Evolutionary conservation across 2,113 vertebrate species (phyloP).

Genomic region (Channa maculata): DNA sequence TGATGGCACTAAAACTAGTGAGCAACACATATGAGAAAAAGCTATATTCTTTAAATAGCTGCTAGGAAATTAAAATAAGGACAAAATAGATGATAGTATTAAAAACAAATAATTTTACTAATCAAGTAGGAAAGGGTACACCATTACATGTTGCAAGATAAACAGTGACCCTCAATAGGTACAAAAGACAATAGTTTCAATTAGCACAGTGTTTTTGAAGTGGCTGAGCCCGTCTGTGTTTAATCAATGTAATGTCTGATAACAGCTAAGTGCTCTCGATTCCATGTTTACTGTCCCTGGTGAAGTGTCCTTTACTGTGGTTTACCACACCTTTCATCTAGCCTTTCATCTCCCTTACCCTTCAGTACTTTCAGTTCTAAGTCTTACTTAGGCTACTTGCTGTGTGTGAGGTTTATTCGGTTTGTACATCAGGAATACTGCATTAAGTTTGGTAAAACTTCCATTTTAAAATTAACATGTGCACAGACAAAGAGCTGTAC

Average conservation of each 20-base stretch:
- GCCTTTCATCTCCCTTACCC: slow-evolving; percentile 62
- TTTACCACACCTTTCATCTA: slow-evolving; percentile 73
- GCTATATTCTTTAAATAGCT: no score
- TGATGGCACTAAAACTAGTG: no score
- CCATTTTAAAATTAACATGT: background rate
- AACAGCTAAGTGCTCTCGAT: slow-evolving; percentile 62
- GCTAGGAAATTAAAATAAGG: no score
- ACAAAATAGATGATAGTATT: no score
- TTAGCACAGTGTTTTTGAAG: slow-evolving; percentile 39
- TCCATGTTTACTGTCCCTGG: slow-evolving; percentile 56
- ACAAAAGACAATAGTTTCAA: slow-evolving; percentile 39
- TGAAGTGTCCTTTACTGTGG: slow-evolving; percentile 58
- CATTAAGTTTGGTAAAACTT: slow-evolving; percentile 12
- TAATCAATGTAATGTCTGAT: slow-evolving; percentile 51
- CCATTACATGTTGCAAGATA: background rate
- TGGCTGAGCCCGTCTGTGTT: slow-evolving; percentile 35
- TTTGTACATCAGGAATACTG: rapidly evolving
- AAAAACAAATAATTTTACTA: no score
- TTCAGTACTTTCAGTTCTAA: slow-evolving; percentile 37
- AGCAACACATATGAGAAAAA: no score
- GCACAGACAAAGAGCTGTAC: background rate
- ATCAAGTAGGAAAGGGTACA: no score
- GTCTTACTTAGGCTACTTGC: slow-evolving; percentile 29
- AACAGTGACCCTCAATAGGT: background rate
- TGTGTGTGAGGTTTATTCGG: background rate